Base-by-base conservation (phyloP, 1,140 invertebrate genomes). In the Scaptomyza graminum region DNA sequence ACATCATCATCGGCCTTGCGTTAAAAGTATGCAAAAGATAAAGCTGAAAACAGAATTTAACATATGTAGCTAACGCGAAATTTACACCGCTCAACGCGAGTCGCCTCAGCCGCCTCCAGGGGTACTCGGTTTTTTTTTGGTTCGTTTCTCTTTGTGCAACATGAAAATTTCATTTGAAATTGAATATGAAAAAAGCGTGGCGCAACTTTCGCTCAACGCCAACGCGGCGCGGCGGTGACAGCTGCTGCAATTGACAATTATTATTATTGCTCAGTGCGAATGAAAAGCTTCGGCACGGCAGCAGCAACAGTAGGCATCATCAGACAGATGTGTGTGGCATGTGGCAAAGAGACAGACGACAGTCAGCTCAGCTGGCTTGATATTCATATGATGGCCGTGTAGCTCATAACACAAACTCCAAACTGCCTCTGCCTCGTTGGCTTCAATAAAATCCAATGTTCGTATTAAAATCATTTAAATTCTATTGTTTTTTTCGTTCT, bases 381-480 rank as follows among this genome's bases (percentile, higher is more conserved):
- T 87, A 85, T 85, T 87, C 83, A 87, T 87, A 79, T 66, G 64
- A 76, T 77, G 70, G 66, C 64, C 80, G 25, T 76, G 54, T 60
- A 55, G 72, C 72, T 75, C 76, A 72, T 73, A 83, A 75, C 75
- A 67, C n/a, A 66, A 79, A 72, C 71, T 46, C 63, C 72, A 63
- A 73, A 76, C 70, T 73, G 67, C 72, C 72, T 59, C 70, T 73
- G 67, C 72, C 72, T 59, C 78, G 82, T 71, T 54, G 70, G 70
- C 74, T 87, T 76, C 83, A 75, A 87, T 88, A 87, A 87, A 87
- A 87, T 87, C 74, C 83, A 83, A 87, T 88, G 83, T 76, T 65
- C 82, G 82, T 83, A 87, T 87, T 87, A 87, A 87, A 87, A 87
- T 87, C 82, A 88, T 87, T 87, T 87, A 87, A 87, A 87, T 87